These are phyloP conservation scores for Folsomia candida DNA, from an alignment of 2,888 invertebrate species.

Conservation along the genomic window DNA sequence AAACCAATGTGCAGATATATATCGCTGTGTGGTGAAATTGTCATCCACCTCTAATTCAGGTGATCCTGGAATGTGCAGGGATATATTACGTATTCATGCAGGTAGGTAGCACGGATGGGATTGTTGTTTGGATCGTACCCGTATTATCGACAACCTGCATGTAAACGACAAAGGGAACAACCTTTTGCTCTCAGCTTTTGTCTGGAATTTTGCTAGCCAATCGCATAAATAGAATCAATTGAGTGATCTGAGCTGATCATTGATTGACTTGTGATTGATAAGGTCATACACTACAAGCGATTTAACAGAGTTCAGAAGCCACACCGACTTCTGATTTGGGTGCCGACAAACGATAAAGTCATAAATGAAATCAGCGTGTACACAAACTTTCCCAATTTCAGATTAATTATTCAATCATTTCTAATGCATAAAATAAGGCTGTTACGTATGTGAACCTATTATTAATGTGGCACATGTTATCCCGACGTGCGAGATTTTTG, in stretches of 20 bases:
- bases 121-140: neutral
- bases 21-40: too few relatives aligned
- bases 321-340: constrained; percentile 14
- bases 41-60: too few relatives aligned
- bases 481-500: too few relatives aligned
- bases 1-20: too few relatives aligned
- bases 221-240: neutral
- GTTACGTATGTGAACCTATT: too few relatives aligned
- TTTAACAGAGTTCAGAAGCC: constrained; percentile 14
- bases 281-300: neutral
- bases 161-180: neutral
- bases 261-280: neutral
- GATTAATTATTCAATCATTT: neutral
- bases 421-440: too few relatives aligned
- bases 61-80: too few relatives aligned
- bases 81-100: too few relatives aligned
- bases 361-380: neutral
- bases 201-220: neutral
- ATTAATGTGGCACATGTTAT: too few relatives aligned
- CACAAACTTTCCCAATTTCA: constrained; percentile 9
- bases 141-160: neutral
- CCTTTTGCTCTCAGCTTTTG: neutral
- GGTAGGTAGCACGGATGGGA: too few relatives aligned
- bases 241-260: neutral
- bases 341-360: constrained; percentile 9